phyloP scores from a whole-genome alignment of 2,113 vertebrate genomes.

The Cebidichthys violaceus region DNA sequence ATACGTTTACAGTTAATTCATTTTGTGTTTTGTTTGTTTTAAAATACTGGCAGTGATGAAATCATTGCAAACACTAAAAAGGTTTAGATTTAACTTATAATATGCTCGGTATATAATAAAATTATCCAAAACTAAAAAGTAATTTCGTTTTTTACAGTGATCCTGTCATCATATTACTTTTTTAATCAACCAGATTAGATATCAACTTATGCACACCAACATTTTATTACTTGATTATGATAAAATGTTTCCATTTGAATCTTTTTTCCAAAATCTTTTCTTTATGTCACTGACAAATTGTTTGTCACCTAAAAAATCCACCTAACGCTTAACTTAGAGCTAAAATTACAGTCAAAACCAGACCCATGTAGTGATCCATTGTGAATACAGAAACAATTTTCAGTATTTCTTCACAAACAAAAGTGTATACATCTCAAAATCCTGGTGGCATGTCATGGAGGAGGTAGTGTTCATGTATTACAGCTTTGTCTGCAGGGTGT shows the following conservation, averaged over 20 bases:
- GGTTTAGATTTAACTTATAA: neutral
- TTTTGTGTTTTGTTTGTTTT: neutral
- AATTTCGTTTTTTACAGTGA: neutral
- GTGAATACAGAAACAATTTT: neutral
- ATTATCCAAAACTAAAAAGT: neutral
- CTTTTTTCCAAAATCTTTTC: neutral
- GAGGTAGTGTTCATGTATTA: slow-evolving; percentile 35
- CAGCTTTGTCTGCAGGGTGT: slow-evolving; percentile 65
- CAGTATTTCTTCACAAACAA: slow-evolving; percentile 2
- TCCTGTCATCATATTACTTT: neutral
- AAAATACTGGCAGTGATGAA: neutral
- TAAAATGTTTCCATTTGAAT: neutral
- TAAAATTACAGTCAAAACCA: neutral
- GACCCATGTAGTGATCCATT: neutral
- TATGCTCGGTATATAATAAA: neutral
- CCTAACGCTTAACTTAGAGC: neutral
- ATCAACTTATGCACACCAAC: neutral
- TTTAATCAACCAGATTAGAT: neutral
- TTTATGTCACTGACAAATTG: neutral
- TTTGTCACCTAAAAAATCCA: neutral
- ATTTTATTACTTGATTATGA: neutral
- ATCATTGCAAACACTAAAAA: neutral
- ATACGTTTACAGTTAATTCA: neutral
- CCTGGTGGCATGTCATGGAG: slow-evolving; percentile 14
- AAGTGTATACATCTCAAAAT: slow-evolving; percentile 32